phyloP scores from a whole-genome alignment of 1,140 invertebrate genomes.

The Cataglyphis hispanica region DNA sequence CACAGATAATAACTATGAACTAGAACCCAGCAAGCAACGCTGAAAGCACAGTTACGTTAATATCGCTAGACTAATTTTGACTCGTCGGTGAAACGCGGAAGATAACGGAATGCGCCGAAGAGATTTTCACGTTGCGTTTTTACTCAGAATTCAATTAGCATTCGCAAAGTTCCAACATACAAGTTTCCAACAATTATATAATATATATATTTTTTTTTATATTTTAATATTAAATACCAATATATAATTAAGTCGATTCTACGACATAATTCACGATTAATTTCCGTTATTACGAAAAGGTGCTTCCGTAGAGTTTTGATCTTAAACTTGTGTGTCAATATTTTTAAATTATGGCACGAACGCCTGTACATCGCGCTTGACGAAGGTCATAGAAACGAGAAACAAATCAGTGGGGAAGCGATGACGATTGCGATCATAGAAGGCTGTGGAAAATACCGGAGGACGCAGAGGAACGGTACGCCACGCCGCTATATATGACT shows the following conservation, averaged over 20 bases:
- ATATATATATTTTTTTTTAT: not conserved
- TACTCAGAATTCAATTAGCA: slow-evolving; percentile 2
- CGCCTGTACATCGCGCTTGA: too few relatives aligned
- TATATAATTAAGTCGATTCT: not conserved
- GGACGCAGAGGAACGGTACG: slow-evolving; percentile 29
- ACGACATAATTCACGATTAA: not conserved
- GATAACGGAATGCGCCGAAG: slow-evolving; percentile 33
- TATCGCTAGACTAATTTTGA: slow-evolving; percentile 60
- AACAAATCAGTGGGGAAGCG: not conserved
- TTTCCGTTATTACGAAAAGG: not conserved
- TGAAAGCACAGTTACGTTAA: slow-evolving; percentile 63
- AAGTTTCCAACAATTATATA: not conserved
- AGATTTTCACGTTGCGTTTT: slow-evolving; percentile 46
- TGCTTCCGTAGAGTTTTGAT: not conserved
- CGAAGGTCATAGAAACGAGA: not conserved
- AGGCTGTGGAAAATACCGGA: slow-evolving; percentile 23
- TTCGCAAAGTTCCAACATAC: not conserved
- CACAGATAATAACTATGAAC: slow-evolving; percentile 52
- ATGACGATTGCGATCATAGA: slow-evolving; percentile 14
- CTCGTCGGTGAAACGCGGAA: slow-evolving; percentile 49
- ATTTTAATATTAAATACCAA: not conserved
- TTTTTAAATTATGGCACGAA: not conserved
- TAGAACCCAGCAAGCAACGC: slow-evolving; percentile 37
- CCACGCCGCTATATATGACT: slow-evolving; percentile 7
- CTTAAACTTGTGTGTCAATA: not conserved